Evolutionary conservation across 2,797 vertebrate species (phyloP).

Genomic region (Tenualosa thibaudeaui): DNA sequence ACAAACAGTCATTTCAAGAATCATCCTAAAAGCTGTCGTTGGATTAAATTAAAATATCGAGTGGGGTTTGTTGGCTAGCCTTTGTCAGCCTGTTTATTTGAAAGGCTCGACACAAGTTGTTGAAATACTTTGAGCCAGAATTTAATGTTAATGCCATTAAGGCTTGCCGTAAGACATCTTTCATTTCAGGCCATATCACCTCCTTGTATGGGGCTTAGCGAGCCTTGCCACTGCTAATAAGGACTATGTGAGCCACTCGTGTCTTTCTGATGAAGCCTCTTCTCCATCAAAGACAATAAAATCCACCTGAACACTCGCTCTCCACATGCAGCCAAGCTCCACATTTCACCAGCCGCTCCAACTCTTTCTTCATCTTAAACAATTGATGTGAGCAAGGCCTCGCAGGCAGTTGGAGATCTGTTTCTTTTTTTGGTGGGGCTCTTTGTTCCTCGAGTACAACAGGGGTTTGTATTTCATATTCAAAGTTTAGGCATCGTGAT

Average conservation of each 20-base stretch:
- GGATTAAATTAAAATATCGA: neutral
- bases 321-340: neutral
- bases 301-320: neutral
- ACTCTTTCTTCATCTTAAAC: neutral
- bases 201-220: neutral
- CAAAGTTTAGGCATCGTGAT: neutral
- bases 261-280: constrained; percentile 8
- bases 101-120: neutral
- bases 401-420: neutral
- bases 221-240: neutral
- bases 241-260: neutral
- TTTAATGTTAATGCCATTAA: neutral
- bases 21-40: neutral
- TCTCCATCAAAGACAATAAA: constrained; percentile 4
- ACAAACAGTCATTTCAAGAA: neutral
- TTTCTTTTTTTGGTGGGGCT: neutral
- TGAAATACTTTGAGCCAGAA: neutral
- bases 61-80: neutral
- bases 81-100: neutral
- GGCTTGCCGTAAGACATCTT: neutral
- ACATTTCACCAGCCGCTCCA: neutral
- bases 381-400: neutral
- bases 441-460: constrained; percentile 1
- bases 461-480: neutral
- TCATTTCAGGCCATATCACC: neutral